Percentiles rank a stretch among this genome's conserved stretches.
Evolutionary conservation across 2,888 invertebrate species (phyloP).

Genomic region (Drosophila mettleri): DNA sequence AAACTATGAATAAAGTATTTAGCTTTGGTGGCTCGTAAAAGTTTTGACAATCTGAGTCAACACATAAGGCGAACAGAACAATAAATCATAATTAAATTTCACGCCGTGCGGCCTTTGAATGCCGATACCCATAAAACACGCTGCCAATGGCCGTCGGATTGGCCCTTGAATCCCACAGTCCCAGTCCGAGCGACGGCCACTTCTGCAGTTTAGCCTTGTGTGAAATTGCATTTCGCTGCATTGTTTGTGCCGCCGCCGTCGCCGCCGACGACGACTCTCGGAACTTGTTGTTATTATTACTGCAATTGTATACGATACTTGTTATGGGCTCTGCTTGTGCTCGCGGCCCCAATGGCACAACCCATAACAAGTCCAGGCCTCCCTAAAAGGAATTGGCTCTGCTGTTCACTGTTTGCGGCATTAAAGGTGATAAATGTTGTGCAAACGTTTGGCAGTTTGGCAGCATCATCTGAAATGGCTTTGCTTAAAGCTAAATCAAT

Average conservation of each 20-base stretch:
- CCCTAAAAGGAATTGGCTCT: slow-evolving; percentile 2
- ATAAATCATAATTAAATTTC: slow-evolving; percentile 78
- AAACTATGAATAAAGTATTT: slow-evolving; percentile 32
- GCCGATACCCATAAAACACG: slow-evolving; percentile 23
- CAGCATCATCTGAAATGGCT: slow-evolving; percentile 19
- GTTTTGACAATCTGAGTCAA: background rate
- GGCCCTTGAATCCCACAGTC: background rate
- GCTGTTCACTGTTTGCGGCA: slow-evolving; percentile 20
- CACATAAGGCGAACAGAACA: slow-evolving; percentile 18
- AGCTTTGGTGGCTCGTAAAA: slow-evolving; percentile 17
- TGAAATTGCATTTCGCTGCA: slow-evolving; percentile 74
- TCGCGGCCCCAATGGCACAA: background rate
- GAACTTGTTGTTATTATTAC: slow-evolving; percentile 18
- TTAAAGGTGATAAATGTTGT: slow-evolving; percentile 71
- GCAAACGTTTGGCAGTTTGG: slow-evolving; percentile 53
- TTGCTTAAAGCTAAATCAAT: slow-evolving; percentile 23
- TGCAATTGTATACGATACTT: slow-evolving; percentile 34
- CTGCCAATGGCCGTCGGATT: slow-evolving; percentile 15
- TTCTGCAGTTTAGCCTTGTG: slow-evolving; percentile 62
- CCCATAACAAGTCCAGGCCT: slow-evolving; percentile 5
- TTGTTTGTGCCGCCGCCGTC: slow-evolving; percentile 18
- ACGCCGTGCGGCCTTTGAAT: slow-evolving; percentile 47
- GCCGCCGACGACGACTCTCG: background rate
- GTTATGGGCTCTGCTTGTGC: slow-evolving; percentile 17
- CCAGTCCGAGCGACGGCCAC: slow-evolving; percentile 1